Evolutionary conservation across 2,113 vertebrate species (phyloP), one percentile per base, ranked within the genome.

Genomic region (Lipophrys pholis): DNA sequence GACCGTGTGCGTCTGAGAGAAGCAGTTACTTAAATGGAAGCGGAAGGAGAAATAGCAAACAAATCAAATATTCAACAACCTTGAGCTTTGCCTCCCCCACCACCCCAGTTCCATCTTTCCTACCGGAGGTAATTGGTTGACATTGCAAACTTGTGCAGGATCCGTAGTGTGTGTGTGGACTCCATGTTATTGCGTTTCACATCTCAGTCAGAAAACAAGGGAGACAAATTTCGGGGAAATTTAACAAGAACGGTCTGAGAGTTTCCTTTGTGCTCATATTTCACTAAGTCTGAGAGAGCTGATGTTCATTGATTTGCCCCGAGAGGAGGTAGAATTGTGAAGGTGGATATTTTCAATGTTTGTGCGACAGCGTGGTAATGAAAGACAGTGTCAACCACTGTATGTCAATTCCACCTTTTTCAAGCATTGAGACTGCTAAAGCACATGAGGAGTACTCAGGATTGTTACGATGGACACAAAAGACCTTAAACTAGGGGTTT

Each of bases 51-150:
- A 59, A 69, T 49, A 12, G 61, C 56, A 75, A 86, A 86, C 80
- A 84, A 83, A 82, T 82, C 62, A 82, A 84, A 81, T 80, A 76
- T 90, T 83, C 76, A 80, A 64, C 73, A 87, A 83, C 70, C 73
- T 82, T 87, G 81, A 77, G 76, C 64, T 65, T 53, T 10, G 9
- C 57, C 72, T 55, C 8, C 59, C 43, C 48, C 21, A 30, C 21
- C 21, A 30, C 21, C 21, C 42, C 46, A 50, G 48, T 61, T 71
- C 77, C 48, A 2, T 83, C 63, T 17, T 30, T 66, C 51, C 49
- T 43, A 30, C 66, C 55, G 30, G 50, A 84, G 45, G 75, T 87
- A 87, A 90, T 82, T 90, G 83, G 76, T 53, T 76, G 82, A 78
- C 85, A 73, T 71, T 55, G 71, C 56, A 73, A 69, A 59, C 54